Evolutionary conservation across 2,797 vertebrate species (phyloP), one percentile per base, ranked within the genome.

Genomic region (Trachurus trachurus): DNA sequence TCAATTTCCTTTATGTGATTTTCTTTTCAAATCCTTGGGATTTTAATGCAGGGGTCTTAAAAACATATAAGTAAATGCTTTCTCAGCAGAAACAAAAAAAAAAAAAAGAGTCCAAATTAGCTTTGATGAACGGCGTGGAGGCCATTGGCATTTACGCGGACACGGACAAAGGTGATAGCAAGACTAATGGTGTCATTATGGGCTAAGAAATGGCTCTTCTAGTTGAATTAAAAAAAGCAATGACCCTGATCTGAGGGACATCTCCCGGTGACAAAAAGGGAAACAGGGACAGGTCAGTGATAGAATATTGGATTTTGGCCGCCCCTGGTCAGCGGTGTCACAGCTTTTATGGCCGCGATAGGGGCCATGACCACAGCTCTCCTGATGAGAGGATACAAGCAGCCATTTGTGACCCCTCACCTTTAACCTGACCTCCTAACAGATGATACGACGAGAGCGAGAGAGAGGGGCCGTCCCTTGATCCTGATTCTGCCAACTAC

Each of bases 371-470:
- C 92, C 93, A 89, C 78, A 77, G 80, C 72, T 1, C 76, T 90
- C 86, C 91, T 90, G 91, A 95, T 95, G 93, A 94, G 94, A 91
- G 90, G 94, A 96, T 95, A 95, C 94, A 95, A 93, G 89, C 88
- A 92, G 90, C 93, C 93, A 96, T 95, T 95, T 95, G 94, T 93
- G 93, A 95, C 95, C 95, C 84, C 80, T 93, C 83, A 94, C 94
- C 95, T 95, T 89, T 95, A 93, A 94, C 95, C 89, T 87, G 89
- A 94, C 94, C 93, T 91, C 76, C 65, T 63, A 82, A 87, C 76
- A 71, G 84, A 88, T 75, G 85, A 92, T 87, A 84, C 91, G 75
- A 86, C 0, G 4, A 65, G 64, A 68, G 39, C 52, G 60, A 66
- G 31, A 34, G 4, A 31, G 31, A 37, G 39, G 59, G 42, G 61